Base-by-base conservation (phyloP, 2,113 vertebrate species). In the Toxostoma redivivum region DNA sequence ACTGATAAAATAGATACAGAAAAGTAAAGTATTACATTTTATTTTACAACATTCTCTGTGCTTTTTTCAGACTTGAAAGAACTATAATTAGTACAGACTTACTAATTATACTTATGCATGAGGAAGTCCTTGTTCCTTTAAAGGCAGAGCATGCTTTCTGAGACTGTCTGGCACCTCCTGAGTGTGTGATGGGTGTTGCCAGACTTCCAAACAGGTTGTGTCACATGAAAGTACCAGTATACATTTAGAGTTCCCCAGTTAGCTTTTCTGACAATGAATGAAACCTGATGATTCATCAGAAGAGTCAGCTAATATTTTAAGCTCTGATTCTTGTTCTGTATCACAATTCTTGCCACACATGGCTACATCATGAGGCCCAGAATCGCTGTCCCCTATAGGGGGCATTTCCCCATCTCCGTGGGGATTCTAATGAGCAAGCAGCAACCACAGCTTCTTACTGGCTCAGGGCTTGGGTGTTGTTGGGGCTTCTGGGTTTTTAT, bases 21-120 rank as follows among this genome's bases (percentile, higher is more conserved):
- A 92, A 74, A 96, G 94, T 96, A 94, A 95, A 96, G 67, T 94
- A 86, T 91, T 91, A 78, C 66, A 31, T 90, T 93, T 74, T 94
- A 95, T 95, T 96, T 92, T 95, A 79, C 48, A 80, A 62, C 79
- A 78, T 76, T 91, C 65, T 96, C 73, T 85, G 90, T 96, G 84
- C 61, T 95, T 92, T 92, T 91, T 96, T 95, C 61, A 72, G 48
- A 79, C 66, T 79, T 48, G 12, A 90, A 90, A 62, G 42, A 74
- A 48, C 74, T 88, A 9, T 66, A 35, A 65, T 81, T 79, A 82
- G 58, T 78, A 65, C 28, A 88, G 30, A 35, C 58, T 65, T 44
- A 44, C 48, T 44, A 65, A 79, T 65, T 30, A 54, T 42, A 62
- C 38, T 86, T 53, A 23, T 10, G 28, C 31, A 62, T 53, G 28